Conservation (phyloP, 2,113 vertebrate genomes). For the Urocynchramus pylzowi region DNA sequence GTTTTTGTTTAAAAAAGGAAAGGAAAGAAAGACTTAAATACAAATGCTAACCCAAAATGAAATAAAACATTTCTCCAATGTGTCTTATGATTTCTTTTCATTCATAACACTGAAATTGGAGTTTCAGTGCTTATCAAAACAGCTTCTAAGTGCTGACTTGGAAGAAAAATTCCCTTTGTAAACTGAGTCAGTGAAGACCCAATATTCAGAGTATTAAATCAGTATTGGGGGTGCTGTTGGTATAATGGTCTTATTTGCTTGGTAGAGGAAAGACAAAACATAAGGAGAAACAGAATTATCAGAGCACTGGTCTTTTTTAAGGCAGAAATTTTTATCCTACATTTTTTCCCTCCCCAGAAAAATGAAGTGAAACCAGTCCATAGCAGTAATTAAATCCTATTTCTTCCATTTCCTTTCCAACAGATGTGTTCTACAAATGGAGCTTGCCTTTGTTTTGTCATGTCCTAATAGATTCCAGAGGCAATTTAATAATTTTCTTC, state of each 20-base stretch:
- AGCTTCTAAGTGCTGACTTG: neutral
- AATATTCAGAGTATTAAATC: neutral
- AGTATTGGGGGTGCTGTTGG: neutral
- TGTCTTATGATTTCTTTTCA: neutral
- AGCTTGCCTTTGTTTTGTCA: neutral
- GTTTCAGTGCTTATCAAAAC: neutral
- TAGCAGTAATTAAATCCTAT: neutral
- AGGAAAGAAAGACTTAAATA: neutral
- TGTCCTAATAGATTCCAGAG: neutral
- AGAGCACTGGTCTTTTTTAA: neutral
- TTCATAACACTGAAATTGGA: neutral
- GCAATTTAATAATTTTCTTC: neutral
- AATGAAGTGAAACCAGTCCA: neutral
- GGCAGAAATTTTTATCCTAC: neutral
- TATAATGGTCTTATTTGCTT: neutral
- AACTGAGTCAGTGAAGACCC: neutral
- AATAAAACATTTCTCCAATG: neutral
- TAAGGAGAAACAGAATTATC: neutral
- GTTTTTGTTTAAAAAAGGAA: neutral
- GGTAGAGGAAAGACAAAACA: neutral
- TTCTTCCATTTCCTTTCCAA: neutral
- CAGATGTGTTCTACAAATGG: neutral
- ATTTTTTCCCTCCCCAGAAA: neutral
- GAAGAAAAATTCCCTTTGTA: neutral
- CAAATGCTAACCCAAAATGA: neutral